Evolutionary conservation across 1,140 invertebrate species (phyloP).

Genomic region (Bradysia coprophila): DNA sequence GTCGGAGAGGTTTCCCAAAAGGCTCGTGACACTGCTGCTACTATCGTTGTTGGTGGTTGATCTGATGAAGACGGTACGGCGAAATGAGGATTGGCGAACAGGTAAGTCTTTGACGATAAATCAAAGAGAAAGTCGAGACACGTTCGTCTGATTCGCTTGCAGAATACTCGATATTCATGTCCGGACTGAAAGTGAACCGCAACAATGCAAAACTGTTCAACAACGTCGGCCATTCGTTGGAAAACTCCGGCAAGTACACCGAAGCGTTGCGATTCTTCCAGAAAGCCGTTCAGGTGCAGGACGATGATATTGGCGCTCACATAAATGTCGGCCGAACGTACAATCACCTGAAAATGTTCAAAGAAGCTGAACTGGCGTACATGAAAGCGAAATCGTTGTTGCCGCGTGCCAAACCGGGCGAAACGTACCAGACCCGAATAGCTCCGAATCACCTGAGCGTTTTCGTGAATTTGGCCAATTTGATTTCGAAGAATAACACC

Average conservation of each 20-base stretch:
- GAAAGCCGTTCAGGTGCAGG: conserved; percentile 82
- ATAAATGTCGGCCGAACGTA: conserved; percentile 92
- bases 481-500: conserved; percentile 84
- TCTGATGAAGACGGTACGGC: conserved; percentile 59
- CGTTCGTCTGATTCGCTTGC: conserved; percentile 85
- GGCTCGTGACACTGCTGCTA: conserved; percentile 36
- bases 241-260: conserved; percentile 61
- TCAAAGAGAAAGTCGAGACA: conserved; percentile 36
- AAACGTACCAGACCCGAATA: conserved; percentile 87
- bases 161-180: conserved; percentile 85
- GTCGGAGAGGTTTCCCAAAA: conserved; percentile 25
- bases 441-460: conserved; percentile 93
- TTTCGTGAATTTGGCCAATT: conserved; percentile 85
- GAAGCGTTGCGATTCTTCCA: conserved; percentile 84
- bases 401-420: conserved; percentile 78
- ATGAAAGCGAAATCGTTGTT: conserved; percentile 73
- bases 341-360: conserved; percentile 78
- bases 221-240: conserved; percentile 89
- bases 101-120: not conserved
- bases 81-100: conserved; percentile 72
- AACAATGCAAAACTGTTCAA: conserved; percentile 92
- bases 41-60: conserved; percentile 51
- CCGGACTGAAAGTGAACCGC: conserved; percentile 76
- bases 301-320: conserved; percentile 90
- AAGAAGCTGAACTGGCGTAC: conserved; percentile 84